These are phyloP conservation scores for Bellardia pandia DNA, from an alignment of 2,888 invertebrate species.

Conservation along the genomic window DNA sequence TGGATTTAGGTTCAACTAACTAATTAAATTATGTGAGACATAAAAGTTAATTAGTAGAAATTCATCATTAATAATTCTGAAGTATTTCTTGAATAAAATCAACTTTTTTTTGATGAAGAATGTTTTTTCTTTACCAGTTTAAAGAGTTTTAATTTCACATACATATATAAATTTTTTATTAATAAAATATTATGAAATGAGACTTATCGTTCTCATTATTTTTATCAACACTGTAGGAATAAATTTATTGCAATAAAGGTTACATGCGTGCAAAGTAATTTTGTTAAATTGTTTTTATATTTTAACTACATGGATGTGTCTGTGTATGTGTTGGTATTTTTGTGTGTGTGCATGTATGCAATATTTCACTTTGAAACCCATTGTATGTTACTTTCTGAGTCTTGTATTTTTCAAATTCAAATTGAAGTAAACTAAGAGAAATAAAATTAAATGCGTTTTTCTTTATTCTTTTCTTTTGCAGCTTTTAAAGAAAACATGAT, in stretches of 20 bases:
- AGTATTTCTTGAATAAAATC: too few relatives aligned
- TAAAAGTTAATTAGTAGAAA: too few relatives aligned
- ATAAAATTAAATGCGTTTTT: constrained; percentile 42
- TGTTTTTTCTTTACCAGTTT: too few relatives aligned
- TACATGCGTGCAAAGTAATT: constrained; percentile 54
- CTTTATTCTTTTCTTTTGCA: neutral
- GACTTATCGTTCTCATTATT: too few relatives aligned
- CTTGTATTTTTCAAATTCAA: neutral
- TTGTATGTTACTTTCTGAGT: neutral
- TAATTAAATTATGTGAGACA: too few relatives aligned
- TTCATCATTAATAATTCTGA: too few relatives aligned
- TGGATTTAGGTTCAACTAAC: too few relatives aligned
- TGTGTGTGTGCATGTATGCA: neutral
- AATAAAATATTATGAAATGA: too few relatives aligned
- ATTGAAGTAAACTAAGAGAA: neutral
- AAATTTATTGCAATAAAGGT: neutral
- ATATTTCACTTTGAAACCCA: neutral
- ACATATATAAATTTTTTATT: too few relatives aligned
- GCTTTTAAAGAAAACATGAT: constrained; percentile 26
- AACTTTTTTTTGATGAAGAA: too few relatives aligned
- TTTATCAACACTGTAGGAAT: neutral
- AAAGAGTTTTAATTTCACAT: too few relatives aligned
- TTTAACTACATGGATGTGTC: neutral
- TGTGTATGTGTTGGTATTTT: neutral
- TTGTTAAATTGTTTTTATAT: constrained; percentile 17